Conservation (phyloP, 2,113 vertebrate genomes). For the Meleagris gallopavo region DNA sequence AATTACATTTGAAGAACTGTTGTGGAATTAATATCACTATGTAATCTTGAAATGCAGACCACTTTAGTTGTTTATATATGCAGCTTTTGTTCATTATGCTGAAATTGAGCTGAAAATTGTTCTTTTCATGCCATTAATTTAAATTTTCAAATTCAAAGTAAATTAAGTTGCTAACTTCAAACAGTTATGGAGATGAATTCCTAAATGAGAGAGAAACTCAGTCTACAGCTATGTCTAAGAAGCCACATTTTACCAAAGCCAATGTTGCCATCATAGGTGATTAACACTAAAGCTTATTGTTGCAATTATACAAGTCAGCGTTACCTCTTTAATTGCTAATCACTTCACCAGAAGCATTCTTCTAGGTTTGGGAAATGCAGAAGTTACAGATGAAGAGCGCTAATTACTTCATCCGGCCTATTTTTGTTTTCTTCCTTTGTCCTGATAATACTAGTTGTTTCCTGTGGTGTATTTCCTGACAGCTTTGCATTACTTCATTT, state of each 20-base stretch:
- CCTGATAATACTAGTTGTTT: not conserved
- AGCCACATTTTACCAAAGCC: not conserved
- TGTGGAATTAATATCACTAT: not conserved
- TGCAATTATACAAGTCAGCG: not conserved
- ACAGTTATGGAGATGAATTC: not conserved
- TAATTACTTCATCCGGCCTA: not conserved
- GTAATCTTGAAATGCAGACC: slow-evolving; percentile 10
- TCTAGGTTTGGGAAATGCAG: not conserved
- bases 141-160: slow-evolving; percentile 43
- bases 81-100: slow-evolving; percentile 22
- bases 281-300: not conserved
- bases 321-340: not conserved
- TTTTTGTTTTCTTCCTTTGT: not conserved
- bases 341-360: not conserved
- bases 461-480: not conserved
- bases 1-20: slow-evolving; percentile 12
- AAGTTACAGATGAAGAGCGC: slow-evolving; percentile 8
- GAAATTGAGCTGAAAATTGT: slow-evolving; percentile 56
- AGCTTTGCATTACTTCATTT: not conserved
- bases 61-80: slow-evolving; percentile 22
- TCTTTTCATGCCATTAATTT: slow-evolving; percentile 43
- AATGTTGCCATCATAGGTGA: not conserved
- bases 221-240: slow-evolving; percentile 17
- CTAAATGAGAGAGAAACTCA: slow-evolving; percentile 14
- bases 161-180: slow-evolving; percentile 46